Conservation (phyloP, 2,113 vertebrate genomes). For the Carlito syrichta region DNA sequence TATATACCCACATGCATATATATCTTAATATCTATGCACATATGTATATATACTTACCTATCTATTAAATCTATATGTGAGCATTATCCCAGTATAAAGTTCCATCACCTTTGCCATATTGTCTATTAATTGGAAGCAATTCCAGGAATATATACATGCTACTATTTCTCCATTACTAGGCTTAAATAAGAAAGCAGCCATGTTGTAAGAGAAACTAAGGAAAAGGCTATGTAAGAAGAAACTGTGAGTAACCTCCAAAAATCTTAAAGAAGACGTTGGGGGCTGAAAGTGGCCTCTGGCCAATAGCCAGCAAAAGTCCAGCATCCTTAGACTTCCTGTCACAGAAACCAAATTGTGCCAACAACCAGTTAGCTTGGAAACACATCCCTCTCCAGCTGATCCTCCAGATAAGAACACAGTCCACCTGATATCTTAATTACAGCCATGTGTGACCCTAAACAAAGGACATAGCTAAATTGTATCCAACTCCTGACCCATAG, state of each 20-base stretch:
- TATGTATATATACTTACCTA: not conserved
- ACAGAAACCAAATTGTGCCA: not conserved
- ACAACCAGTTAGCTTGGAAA: not conserved
- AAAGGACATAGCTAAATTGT: not conserved
- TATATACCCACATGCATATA: accelerated
- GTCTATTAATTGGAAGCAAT: not conserved
- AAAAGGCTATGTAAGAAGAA: not conserved
- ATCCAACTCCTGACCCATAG: not conserved
- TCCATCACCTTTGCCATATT: not conserved
- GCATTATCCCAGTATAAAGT: not conserved
- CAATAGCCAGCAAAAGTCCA: not conserved
- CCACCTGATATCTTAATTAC: not conserved
- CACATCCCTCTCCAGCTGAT: not conserved
- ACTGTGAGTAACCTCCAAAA: not conserved
- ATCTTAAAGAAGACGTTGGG: not conserved
- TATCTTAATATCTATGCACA: not conserved
- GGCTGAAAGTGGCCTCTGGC: not conserved
- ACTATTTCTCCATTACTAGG: not conserved
- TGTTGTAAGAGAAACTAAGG: not conserved
- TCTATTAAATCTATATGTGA: not conserved
- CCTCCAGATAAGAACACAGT: no score
- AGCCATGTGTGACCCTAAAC: not conserved
- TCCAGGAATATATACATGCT: not conserved
- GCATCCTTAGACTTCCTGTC: not conserved
- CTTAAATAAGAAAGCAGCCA: not conserved